Base-by-base conservation (phyloP, 2,797 vertebrate species). In the Myiothlypis chrysogaster region DNA sequence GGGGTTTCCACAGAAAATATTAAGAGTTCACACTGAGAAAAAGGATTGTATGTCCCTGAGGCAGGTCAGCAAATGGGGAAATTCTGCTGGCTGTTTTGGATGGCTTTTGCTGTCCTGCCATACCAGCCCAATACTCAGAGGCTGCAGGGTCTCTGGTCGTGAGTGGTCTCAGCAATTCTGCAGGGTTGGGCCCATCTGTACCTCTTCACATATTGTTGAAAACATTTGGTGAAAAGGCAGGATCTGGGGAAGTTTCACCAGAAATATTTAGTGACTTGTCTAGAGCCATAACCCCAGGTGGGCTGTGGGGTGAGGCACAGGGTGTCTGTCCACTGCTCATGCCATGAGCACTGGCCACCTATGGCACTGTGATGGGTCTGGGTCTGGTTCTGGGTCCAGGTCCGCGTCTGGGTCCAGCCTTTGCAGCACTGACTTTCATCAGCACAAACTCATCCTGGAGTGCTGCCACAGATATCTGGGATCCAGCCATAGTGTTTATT, bases 291-390 rank as follows among this genome's bases (percentile, higher is more conserved):
- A 82, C 64, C 41, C 23, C 32, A 60, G 28, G 22, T 83, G 68
- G 8, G 10, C 32, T 34, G 25, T 44, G 18, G 69, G 15, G 22
- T 24, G 57, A 46, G 44, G n/a, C 28, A 65, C 1, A 1, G 16
- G 12, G 14, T 11, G 19, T 18, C 19, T 70, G 56, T 59, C 32
- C 12, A 7, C 28, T 0, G 0, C 8, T 83, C 9, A 2, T 16
- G 14, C n/a, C 39, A 21, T 1, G 4, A 72, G 14, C 43, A 16
- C 21, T 11, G 9, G 39, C 22, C 52, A 44, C 22, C 22, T 1
- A 1, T 0, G 0, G 32, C n/a, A 32, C 25, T 1, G 0, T 47
- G 11, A 10, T 57, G 37, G 14, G 2, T 37, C 52, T 60, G 30
- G 10, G 0, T 32, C 44, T 34, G 39, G 11, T 14, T 39, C 57